Conservation (phyloP, 2,888 invertebrate species). For the Nymphalis polychloros region DNA sequence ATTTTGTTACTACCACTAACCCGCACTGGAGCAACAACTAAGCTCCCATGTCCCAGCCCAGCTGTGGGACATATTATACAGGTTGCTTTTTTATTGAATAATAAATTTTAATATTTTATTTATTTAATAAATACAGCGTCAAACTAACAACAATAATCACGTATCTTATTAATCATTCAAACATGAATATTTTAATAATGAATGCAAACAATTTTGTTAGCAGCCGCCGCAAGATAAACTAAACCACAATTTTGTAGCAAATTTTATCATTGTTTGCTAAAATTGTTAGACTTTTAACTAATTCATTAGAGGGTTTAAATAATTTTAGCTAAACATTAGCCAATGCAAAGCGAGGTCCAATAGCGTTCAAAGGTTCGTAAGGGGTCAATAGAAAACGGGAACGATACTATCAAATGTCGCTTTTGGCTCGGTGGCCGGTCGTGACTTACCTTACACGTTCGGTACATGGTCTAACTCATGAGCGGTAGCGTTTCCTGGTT, state of each 20-base stretch:
- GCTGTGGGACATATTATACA: too few relatives aligned
- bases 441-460: slow-evolving; percentile 77
- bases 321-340: slow-evolving; percentile 30
- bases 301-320: slow-evolving; percentile 24
- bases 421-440: slow-evolving; percentile 74
- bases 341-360: slow-evolving; percentile 57
- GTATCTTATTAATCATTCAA: slow-evolving; percentile 1
- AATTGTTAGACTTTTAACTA: slow-evolving; percentile 16
- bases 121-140: background rate
- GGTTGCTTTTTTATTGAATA: too few relatives aligned
- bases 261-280: slow-evolving; percentile 33
- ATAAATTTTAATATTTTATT: background rate
- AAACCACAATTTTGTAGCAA: slow-evolving; percentile 29
- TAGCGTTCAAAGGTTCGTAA: slow-evolving; percentile 56
- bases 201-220: slow-evolving; percentile 14
- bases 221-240: slow-evolving; percentile 27
- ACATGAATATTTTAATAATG: slow-evolving; percentile 14
- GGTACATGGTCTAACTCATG: slow-evolving; percentile 38
- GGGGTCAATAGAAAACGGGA: slow-evolving; percentile 69
- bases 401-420: slow-evolving; percentile 78
- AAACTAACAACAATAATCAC: slow-evolving; percentile 1
- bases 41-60: too few relatives aligned
- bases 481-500: slow-evolving; percentile 42
- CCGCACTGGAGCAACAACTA: too few relatives aligned
- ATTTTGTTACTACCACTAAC: too few relatives aligned